Conservation (phyloP, 2,113 vertebrate species). For the Diadophis punctatus region DNA sequence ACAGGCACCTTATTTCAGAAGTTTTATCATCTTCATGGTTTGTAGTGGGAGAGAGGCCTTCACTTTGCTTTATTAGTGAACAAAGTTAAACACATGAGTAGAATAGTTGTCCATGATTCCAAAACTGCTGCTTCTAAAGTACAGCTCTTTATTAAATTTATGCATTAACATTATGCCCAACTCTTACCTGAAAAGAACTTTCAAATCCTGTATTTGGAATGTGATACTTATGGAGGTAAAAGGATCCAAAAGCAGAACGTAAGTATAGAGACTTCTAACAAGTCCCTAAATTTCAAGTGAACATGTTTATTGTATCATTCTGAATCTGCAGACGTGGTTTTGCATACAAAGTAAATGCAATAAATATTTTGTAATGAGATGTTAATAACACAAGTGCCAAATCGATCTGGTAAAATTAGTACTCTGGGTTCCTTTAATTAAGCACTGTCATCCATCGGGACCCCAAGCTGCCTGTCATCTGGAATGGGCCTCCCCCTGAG, state of each 20-base stretch:
- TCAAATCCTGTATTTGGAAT: too few relatives aligned
- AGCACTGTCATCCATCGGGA: not conserved
- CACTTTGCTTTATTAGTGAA: not conserved
- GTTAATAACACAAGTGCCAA: not conserved
- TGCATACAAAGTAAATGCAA: not conserved
- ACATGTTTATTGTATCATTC: not conserved
- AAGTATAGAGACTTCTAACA: not conserved
- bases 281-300: not conserved
- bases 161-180: not conserved
- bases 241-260: not conserved
- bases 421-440: not conserved
- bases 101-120: not conserved
- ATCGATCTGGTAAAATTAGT: not conserved
- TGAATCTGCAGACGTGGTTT: not conserved
- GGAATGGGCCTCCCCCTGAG: not conserved
- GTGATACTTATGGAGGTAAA: not conserved
- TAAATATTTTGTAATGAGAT: not conserved
- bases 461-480: not conserved
- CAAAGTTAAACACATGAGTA: not conserved
- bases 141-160: not conserved
- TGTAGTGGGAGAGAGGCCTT: not conserved
- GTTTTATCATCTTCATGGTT: not conserved
- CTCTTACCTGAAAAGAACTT: too few relatives aligned
- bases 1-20: not conserved
- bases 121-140: not conserved